Base-by-base conservation (phyloP, 37 sponge, comb jelly and placozoan species). In the Halichondria panicea region DNA sequence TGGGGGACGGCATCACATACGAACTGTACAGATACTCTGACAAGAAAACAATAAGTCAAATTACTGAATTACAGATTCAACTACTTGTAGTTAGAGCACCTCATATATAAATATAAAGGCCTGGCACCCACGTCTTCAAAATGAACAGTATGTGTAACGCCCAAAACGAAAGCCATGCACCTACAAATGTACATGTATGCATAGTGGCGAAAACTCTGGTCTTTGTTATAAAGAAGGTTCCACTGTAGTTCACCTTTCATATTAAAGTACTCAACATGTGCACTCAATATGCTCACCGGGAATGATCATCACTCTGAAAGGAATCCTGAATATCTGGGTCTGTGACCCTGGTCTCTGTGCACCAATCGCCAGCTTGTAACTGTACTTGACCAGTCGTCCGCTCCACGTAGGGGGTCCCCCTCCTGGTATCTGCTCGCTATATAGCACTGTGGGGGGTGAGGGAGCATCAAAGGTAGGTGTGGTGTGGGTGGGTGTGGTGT, bases 301-400 rank as follows among this genome's bases (percentile, higher is more conserved):
- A 45, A 93, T 71, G 37, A 77, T 76, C 35, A 92, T 77, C 5
- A 96, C 92, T 63, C 84, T 66, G 58, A 96, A 77, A 18, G 97
- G 97, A 25, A 87, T 70, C 27, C 90, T 53, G 33, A 83, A 37
- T 32, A 94, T 66, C 34, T 83, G 77, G 4, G 91, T 82, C 0
- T 84, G 63, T 46, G 66, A 72, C 45, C 75, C 79, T 3, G 68
- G 77, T 57, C 77, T 76, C 62, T 94, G 95, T 34, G 88, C 91
- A 0, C 97, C 97, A 36, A 96, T 72, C 34, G 85, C 72, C 28
- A 96, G 68, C 72, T 96, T 96, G 91, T 94, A 96, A 24, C 70
- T 84, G 70, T 89, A 96, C 31, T 86, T 84, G 0, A 93, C 85
- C 65, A 93, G 63, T 3, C 82, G 81, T 11, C 97, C 97, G 57